Conservation (phyloP, 1,140 invertebrate species). For the Papilio aristodemus region DNA sequence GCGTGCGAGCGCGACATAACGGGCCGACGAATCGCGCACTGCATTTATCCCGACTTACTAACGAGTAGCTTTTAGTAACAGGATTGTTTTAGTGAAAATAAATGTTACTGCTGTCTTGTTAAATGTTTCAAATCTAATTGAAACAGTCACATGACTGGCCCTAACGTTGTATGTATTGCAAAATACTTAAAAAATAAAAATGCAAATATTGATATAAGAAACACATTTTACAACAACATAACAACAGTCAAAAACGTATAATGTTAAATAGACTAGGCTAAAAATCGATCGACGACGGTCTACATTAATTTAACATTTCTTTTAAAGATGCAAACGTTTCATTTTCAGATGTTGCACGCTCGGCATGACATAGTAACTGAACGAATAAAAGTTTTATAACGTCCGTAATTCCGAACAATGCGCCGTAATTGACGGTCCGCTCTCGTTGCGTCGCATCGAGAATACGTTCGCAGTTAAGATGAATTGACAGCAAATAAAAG, state of each 20-base stretch:
- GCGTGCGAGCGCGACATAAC: conserved; percentile 61
- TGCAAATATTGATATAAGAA: too few species aligned
- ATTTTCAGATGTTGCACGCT: background rate
- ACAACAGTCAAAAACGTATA: too few species aligned
- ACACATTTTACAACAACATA: too few species aligned
- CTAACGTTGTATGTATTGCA: too few species aligned
- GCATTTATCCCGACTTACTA: conserved; percentile 37
- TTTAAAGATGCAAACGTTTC: background rate
- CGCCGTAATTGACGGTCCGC: conserved; percentile 16
- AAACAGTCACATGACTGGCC: background rate
- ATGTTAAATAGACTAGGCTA: too few species aligned
- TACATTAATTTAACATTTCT: too few species aligned
- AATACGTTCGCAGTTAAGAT: conserved; percentile 5
- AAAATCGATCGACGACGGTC: too few species aligned
- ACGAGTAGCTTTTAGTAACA: conserved; percentile 27
- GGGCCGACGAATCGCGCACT: conserved; percentile 41
- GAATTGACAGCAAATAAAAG: conserved; percentile 22
- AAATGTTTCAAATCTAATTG: conserved; percentile 1
- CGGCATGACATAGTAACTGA: background rate
- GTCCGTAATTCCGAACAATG: conserved; percentile 12
- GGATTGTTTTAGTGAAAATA: conserved; percentile 19
- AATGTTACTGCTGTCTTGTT: background rate
- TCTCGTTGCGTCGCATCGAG: conserved; percentile 14
- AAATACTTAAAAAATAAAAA: too few species aligned
- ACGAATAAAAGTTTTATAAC: conserved; percentile 4